Percentiles rank a stretch among this genome's conserved stretches.
Evolutionary conservation across 2,113 vertebrate species (phyloP).

Genomic region (Actenoides hombroni): DNA sequence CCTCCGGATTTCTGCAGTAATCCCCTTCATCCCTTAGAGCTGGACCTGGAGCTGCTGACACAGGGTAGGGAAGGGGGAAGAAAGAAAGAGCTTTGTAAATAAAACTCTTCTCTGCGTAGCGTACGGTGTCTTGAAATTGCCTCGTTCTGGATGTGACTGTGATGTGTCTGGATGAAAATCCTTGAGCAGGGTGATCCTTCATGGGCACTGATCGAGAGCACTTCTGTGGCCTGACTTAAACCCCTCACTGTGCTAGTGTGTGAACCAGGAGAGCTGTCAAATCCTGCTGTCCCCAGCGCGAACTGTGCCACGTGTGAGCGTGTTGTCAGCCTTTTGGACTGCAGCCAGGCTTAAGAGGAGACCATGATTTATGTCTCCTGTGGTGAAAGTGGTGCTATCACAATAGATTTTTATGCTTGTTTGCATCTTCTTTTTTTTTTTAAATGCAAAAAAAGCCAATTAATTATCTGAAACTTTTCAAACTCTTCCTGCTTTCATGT

Average conservation of each 20-base stretch:
- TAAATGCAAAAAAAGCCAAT: background rate
- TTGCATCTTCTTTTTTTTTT: background rate
- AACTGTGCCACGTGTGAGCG: rapidly evolving
- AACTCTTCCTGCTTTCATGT: background rate
- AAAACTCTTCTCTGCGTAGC: background rate
- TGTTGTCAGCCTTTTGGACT: background rate
- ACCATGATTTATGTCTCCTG: background rate
- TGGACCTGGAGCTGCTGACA: background rate
- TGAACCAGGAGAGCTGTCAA: background rate
- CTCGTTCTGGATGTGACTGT: background rate
- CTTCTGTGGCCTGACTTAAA: background rate
- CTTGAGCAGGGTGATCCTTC: background rate
- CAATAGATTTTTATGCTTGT: background rate
- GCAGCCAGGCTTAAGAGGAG: background rate
- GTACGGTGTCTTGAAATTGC: background rate
- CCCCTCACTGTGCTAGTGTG: background rate
- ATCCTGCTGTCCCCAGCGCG: background rate
- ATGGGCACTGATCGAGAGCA: background rate
- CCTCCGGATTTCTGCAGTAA: background rate
- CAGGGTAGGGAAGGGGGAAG: background rate
- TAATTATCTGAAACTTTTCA: background rate
- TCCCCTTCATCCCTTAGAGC: background rate
- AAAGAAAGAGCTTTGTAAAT: background rate
- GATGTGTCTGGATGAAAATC: background rate
- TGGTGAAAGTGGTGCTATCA: background rate